phyloP scores from a whole-genome alignment of 2,888 invertebrate species.

The Amphipoea oculea region DNA sequence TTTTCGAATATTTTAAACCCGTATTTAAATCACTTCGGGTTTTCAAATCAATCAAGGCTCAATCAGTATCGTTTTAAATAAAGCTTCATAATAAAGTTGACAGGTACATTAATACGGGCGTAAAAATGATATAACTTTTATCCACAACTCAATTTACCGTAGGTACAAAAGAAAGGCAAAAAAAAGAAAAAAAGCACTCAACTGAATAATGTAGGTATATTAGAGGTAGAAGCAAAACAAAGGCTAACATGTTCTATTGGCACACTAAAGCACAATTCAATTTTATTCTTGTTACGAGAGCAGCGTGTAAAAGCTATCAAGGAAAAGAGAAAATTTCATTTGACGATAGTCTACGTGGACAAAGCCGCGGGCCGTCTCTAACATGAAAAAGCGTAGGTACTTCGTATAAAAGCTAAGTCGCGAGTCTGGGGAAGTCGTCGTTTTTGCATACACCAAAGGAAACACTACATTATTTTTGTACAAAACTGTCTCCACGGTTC shows the following conservation, averaged over 20 bases:
- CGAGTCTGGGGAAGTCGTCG: constrained; percentile 17
- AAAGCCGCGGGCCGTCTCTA: constrained; percentile 38
- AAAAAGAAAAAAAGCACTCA: constrained; percentile 12
- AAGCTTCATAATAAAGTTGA: neutral
- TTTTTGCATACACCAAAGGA: constrained; percentile 54
- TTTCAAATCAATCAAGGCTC: neutral
- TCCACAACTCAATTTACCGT: constrained; percentile 20
- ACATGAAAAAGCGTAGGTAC: constrained; percentile 39
- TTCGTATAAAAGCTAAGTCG: constrained; percentile 47
- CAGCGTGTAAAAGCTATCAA: constrained; percentile 55
- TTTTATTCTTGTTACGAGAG: constrained; percentile 47
- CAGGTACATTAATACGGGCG: neutral
- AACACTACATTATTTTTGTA: constrained; percentile 54
- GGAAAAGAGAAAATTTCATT: constrained; percentile 50
- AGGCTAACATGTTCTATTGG: constrained; percentile 57
- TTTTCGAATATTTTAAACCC: neutral
- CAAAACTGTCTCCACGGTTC: constrained; percentile 30
- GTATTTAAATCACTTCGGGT: neutral
- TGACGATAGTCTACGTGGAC: constrained; percentile 46
- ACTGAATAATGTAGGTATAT: constrained; percentile 45
- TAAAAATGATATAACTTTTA: constrained; percentile 20
- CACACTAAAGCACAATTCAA: constrained; percentile 51
- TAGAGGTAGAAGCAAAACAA: constrained; percentile 43
- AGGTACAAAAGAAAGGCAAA: neutral
- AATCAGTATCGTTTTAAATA: neutral